Percentiles rank a stretch among this genome's conserved stretches.
Conservation (phyloP, 30 jellyfish, hydroid and myxozoan species). For the Aurelia coerulea region DNA sequence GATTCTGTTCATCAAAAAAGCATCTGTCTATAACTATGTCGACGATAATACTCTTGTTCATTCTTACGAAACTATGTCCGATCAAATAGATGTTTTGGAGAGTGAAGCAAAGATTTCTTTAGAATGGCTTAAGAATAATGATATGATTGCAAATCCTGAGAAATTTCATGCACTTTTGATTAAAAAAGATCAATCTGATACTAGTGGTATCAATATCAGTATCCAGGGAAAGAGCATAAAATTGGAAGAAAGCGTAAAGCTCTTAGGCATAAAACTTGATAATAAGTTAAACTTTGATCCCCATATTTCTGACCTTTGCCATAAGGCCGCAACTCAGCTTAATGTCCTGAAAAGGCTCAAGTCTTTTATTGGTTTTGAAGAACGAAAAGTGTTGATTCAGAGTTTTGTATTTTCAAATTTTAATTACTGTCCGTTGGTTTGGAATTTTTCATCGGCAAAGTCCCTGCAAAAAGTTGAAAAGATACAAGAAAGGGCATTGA, state of each 20-base stretch:
- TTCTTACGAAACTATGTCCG: conserved; percentile 37
- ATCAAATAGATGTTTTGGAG: conserved; percentile 27
- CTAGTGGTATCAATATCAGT: conserved; percentile 36
- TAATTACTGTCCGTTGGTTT: conserved; percentile 40
- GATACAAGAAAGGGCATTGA: conserved; percentile 25
- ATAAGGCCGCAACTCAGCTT: conserved; percentile 51
- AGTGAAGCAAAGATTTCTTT: conserved; percentile 7
- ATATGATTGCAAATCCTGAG: conserved; percentile 70
- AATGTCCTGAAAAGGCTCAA: conserved; percentile 44
- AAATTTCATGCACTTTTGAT: conserved; percentile 53
- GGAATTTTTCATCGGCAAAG: conserved; percentile 56
- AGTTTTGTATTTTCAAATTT: conserved; percentile 44
- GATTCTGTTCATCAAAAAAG: conserved; percentile 31
- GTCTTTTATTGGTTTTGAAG: conserved; percentile 19
- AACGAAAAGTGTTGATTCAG: conserved; percentile 22
- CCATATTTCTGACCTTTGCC: conserved; percentile 39
- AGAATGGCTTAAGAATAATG: conserved; percentile 28
- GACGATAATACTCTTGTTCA: conserved; percentile 48
- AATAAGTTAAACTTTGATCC: conserved; percentile 31
- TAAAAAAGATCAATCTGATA: conserved; percentile 22
- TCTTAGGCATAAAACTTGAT: conserved; percentile 55
- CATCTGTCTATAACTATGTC: conserved; percentile 38
- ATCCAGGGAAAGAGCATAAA: conserved; percentile 36
- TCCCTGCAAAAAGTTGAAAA: conserved; percentile 32
- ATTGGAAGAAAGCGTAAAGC: conserved; percentile 56